phyloP scores from a whole-genome alignment of 2,113 vertebrate genomes.

The Proteles cristata region DNA sequence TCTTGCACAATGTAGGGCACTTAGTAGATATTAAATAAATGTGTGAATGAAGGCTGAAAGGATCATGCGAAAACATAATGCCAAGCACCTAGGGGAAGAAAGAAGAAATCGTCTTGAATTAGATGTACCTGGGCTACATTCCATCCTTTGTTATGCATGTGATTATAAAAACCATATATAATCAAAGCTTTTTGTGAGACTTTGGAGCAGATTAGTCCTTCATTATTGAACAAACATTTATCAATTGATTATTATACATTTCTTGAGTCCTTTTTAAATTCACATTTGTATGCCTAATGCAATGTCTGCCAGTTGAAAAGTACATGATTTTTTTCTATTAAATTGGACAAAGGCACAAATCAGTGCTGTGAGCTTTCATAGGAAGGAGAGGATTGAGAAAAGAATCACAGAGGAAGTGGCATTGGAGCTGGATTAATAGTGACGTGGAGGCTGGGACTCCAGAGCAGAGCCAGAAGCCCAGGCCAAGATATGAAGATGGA shows the following conservation, averaged over 20 bases:
- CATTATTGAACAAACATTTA: constrained; percentile 3
- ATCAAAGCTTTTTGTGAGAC: not conserved
- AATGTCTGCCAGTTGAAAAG: not conserved
- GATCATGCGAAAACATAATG: not conserved
- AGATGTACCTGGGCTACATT: not conserved
- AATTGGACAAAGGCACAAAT: not conserved
- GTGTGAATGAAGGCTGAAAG: not conserved
- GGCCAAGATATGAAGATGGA: not conserved
- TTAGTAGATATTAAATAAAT: not conserved
- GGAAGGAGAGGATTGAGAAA: not conserved
- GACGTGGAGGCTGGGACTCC: not conserved
- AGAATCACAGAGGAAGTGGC: not conserved
- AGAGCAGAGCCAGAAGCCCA: not conserved
- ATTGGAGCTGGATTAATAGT: not conserved
- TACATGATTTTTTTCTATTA: not conserved
- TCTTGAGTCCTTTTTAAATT: not conserved
- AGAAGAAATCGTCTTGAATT: not conserved
- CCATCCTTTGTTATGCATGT: not conserved
- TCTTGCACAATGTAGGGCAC: not conserved
- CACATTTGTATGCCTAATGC: not conserved
- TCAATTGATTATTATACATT: not conserved
- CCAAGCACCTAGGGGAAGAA: not conserved
- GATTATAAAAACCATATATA: not conserved
- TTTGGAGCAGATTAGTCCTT: not conserved
- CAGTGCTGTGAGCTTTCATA: not conserved